Percentiles rank a stretch among this genome's conserved stretches.
Evolutionary conservation across 2,113 vertebrate species (phyloP).

Genomic region (Corythoichthys intestinalis): DNA sequence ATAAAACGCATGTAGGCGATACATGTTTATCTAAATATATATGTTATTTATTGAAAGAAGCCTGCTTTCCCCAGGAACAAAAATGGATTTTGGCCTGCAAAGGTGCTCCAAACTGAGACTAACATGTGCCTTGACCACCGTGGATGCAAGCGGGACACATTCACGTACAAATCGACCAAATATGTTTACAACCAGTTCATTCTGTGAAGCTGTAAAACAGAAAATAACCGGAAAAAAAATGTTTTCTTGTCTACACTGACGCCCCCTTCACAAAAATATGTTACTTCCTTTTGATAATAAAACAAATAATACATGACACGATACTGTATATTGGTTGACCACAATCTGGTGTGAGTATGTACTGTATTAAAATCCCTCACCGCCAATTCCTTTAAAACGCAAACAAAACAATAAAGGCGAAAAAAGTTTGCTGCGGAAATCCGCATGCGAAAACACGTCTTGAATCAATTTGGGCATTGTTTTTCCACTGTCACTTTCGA

Average conservation of each 20-base stretch:
- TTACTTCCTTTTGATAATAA: slow-evolving; percentile 52
- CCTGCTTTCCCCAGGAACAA: slow-evolving; percentile 53
- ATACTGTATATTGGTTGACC: background rate
- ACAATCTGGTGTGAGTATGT: background rate
- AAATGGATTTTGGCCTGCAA: slow-evolving; percentile 65
- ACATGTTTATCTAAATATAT: slow-evolving; percentile 87
- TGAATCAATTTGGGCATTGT: background rate
- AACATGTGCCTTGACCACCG: slow-evolving; percentile 62
- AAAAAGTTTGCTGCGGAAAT: background rate
- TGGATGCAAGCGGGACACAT: slow-evolving; percentile 29
- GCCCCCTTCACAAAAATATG: slow-evolving; percentile 32
- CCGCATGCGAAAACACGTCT: background rate
- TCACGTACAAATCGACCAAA: slow-evolving; percentile 13
- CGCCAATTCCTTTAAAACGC: slow-evolving; percentile 1
- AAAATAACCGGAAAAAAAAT: background rate
- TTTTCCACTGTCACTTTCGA: background rate
- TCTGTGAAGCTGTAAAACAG: slow-evolving; percentile 15
- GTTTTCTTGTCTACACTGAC: background rate
- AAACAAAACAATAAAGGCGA: background rate
- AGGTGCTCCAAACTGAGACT: slow-evolving; percentile 61
- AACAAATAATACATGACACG: background rate
- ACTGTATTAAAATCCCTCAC: background rate
- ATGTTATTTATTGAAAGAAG: slow-evolving; percentile 94
- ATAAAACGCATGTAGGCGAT: slow-evolving; percentile 98
- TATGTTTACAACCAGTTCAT: background rate